phyloP scores from a whole-genome alignment of 2,797 vertebrate species.

The Bufotes viridis region DNA sequence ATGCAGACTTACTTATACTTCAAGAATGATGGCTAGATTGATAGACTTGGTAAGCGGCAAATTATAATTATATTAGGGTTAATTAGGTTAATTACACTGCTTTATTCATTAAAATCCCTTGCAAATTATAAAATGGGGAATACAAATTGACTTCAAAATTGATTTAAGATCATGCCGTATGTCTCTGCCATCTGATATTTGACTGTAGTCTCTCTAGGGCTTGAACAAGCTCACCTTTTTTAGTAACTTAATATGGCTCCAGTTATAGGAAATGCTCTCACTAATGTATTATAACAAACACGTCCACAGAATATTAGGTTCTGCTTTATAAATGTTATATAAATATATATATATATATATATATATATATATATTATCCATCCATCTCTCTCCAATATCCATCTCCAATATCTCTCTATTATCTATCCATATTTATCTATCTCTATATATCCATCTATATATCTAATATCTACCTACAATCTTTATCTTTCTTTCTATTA shows the following conservation, averaged over 20 bases:
- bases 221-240: constrained; percentile 23
- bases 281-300: not conserved
- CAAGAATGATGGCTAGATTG: constrained; percentile 10
- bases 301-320: not conserved
- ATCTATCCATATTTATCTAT: too few relatives aligned
- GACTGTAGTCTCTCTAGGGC: constrained; percentile 28
- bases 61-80: constrained; percentile 52
- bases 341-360: too few relatives aligned
- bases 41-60: constrained; percentile 28
- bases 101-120: constrained; percentile 41
- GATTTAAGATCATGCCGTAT: constrained; percentile 50
- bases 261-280: constrained; percentile 5
- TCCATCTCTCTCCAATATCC: too few relatives aligned
- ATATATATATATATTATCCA: too few relatives aligned
- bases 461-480: too few relatives aligned
- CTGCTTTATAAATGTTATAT: not conserved
- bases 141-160: constrained; percentile 50
- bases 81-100: constrained; percentile 54
- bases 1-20: constrained; percentile 22
- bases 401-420: too few relatives aligned
- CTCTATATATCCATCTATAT: too few relatives aligned
- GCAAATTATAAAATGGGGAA: constrained; percentile 38
- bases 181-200: constrained; percentile 43
- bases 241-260: constrained; percentile 13
- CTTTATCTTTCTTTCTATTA: too few relatives aligned